A percentile compares a stretch with the other conserved stretches of the same genome.
Evolutionary conservation across 2,888 invertebrate genomes (phyloP).

Genomic region (Lampropteryx suffumata): DNA sequence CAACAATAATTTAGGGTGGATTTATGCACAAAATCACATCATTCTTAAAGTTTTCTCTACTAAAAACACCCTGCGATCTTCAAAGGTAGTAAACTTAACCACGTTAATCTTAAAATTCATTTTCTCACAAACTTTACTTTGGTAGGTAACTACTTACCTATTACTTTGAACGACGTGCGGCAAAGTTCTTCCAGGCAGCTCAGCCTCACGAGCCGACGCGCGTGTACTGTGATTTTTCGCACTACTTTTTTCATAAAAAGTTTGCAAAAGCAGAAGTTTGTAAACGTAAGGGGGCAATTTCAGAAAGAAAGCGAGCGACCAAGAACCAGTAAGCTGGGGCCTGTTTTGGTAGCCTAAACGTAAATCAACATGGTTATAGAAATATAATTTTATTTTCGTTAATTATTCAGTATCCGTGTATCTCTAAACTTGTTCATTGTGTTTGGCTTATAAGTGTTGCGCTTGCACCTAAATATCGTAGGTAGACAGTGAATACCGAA

Average conservation of each 20-base stretch:
- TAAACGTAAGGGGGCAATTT: constrained; percentile 2
- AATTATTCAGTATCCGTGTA: too few species aligned
- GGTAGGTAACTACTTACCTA: not conserved
- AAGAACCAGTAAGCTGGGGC: too few species aligned
- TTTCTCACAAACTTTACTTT: constrained; percentile 11
- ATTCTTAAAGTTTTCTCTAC: too few species aligned
- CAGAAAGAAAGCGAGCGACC: not conserved
- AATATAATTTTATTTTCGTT: too few species aligned
- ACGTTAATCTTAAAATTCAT: constrained; percentile 13
- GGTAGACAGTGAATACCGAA: too few species aligned
- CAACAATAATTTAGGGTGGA: too few species aligned
- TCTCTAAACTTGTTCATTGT: too few species aligned
- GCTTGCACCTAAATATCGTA: too few species aligned
- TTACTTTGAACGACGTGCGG: constrained; percentile 13
- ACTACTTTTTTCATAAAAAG: constrained; percentile 41
- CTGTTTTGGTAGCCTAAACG: too few species aligned
- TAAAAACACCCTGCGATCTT: not conserved
- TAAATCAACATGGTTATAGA: too few species aligned
- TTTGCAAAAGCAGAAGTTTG: constrained; percentile 29
- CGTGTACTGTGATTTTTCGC: constrained; percentile 28
- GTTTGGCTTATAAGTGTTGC: too few species aligned
- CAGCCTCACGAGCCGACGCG: constrained; percentile 18
- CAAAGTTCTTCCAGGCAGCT: constrained; percentile 15
- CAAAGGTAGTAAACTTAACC: constrained; percentile 5
- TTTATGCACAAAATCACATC: too few species aligned